Base-by-base conservation (phyloP, 2,888 invertebrate genomes). In the Lithosia quadra region DNA sequence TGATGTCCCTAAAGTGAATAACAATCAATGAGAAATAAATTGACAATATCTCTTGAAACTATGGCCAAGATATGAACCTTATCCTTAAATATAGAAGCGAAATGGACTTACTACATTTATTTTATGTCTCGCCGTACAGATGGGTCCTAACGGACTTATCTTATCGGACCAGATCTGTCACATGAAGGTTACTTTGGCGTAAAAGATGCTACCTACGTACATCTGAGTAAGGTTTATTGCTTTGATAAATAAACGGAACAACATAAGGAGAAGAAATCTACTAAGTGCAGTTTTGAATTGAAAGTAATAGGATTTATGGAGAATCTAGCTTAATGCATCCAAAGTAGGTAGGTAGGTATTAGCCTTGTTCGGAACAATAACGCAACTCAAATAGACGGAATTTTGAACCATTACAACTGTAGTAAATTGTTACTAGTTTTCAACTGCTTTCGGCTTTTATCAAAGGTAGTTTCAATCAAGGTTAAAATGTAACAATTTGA, bases 81-180 rank as follows among this genome's bases (percentile, higher is more conserved):
- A 69, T 70, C 63, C 4, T 55, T 66, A 65, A 21, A 22, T 56
- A 49, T 68, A 33, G 63, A 71, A 39, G 33, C 62, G 67, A 69
- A 65, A 71, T 76, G 69, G 62, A 67, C 69, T 69, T 69, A 78
- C 67, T 63, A 67, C 63, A 76, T 72, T 76, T 76, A 78, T 72
- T 78, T 71, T 81, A 77, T 74, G 63, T 68, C 69, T 63, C 62
- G 10, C 55, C 28, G 59, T 70, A 71, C 75, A 73, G 65, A 79
- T 74, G 78, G 69, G 68, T 68, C 71, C 65, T 71, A 74, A 74
- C 73, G 58, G 71, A 64, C 70, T 74, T 76, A 78, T 75, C 74
- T 75, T 75, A 78, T 78, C 75, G 65, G 28, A 18, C 36, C 69
- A 68, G 63, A 76, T 78, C 72, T 74, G 69, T 71, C 66, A 68